phyloP scores from a whole-genome alignment of 2,113 vertebrate genomes.

The Calyptomena viridis region DNA sequence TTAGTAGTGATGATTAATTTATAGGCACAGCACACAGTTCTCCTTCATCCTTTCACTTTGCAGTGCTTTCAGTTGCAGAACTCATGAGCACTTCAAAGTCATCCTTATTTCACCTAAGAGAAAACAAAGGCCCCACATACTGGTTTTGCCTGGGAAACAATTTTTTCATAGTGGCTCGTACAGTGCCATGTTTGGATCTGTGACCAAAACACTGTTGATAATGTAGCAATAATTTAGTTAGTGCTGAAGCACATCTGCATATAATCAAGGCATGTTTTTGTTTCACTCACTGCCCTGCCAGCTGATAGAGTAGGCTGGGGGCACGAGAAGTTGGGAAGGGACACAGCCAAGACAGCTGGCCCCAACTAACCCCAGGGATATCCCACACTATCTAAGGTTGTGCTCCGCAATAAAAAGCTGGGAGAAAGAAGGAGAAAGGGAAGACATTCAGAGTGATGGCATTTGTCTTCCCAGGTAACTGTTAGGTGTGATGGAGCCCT shows the following conservation, averaged over 20 bases:
- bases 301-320: background rate
- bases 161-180: background rate
- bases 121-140: background rate
- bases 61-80: background rate
- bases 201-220: background rate
- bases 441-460: accelerated
- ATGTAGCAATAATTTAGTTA: background rate
- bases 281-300: background rate
- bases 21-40: background rate
- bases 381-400: background rate
- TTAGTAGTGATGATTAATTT: background rate
- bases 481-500: background rate
- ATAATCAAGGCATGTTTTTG: background rate
- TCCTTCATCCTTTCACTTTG: background rate
- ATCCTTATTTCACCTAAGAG: background rate
- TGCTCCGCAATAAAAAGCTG: background rate
- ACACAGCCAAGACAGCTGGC: background rate
- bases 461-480: background rate
- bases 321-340: background rate
- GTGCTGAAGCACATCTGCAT: background rate
- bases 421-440: background rate
- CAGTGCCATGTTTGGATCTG: background rate
- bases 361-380: background rate
- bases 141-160: background rate
- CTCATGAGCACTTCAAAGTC: background rate